Conservation (phyloP, 1,140 invertebrate species). For the Achatina immaculata region DNA sequence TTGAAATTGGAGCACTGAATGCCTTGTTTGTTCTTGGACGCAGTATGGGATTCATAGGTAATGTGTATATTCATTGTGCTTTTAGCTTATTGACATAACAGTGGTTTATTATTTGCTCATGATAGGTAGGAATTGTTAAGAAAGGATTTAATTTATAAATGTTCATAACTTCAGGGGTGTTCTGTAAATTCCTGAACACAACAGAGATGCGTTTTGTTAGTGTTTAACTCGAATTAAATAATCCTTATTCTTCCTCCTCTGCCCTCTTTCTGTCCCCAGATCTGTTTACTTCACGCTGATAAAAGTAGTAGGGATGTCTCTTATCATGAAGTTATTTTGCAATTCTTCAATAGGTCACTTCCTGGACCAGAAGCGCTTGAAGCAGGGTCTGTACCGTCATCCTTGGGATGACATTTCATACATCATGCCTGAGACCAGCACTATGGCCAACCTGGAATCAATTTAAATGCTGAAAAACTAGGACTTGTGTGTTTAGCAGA, state of each 20-base stretch:
- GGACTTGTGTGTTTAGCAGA: too few relatives aligned
- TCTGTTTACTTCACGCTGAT: neutral
- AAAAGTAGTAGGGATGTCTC: too few relatives aligned
- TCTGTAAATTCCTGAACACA: too few relatives aligned
- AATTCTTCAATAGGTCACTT: constrained; percentile 85
- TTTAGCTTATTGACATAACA: neutral
- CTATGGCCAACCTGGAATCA: constrained; percentile 13
- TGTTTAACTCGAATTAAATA: neutral
- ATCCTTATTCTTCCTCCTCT: neutral
- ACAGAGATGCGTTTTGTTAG: neutral
- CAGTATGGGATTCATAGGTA: constrained; percentile 98
- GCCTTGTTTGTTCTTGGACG: constrained; percentile 98
- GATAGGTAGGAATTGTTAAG: too few relatives aligned
- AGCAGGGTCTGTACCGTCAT: constrained; percentile 98
- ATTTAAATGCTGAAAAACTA: neutral
- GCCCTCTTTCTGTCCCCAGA: neutral
- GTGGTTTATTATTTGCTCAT: constrained; percentile 2
- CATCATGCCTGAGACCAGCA: constrained; percentile 83
- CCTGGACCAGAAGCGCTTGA: constrained; percentile 97
- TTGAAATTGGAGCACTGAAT: constrained; percentile 98
- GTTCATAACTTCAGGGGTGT: too few relatives aligned
- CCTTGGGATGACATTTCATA: constrained; percentile 99
- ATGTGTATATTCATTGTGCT: constrained; percentile 49
- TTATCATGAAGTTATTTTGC: too few relatives aligned
- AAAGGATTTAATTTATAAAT: too few relatives aligned